Evolutionary conservation across 2,888 invertebrate genomes (phyloP).

Genomic region (Polietes domitor): DNA sequence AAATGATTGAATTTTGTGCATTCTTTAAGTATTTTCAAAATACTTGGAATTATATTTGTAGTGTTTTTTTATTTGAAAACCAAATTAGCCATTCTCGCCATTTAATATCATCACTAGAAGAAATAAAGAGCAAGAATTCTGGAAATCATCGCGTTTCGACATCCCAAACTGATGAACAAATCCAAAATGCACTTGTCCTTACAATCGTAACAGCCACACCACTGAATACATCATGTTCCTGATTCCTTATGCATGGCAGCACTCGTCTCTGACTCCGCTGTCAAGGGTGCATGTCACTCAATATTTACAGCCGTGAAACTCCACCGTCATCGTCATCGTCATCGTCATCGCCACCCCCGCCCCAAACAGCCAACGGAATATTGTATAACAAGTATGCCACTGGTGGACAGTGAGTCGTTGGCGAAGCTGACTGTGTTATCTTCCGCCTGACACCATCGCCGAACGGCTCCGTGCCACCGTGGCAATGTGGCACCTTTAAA

Average conservation of each 20-base stretch:
- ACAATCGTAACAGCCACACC: neutral
- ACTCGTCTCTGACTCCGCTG: neutral
- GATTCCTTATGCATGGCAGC: constrained; percentile 14
- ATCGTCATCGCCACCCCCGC: neutral
- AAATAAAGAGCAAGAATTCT: too few species aligned
- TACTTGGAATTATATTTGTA: too few species aligned
- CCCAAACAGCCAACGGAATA: neutral
- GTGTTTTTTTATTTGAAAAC: too few species aligned
- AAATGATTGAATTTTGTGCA: too few species aligned
- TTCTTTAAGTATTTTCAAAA: too few species aligned
- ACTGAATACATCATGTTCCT: neutral
- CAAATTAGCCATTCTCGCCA: too few species aligned
- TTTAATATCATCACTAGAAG: too few species aligned
- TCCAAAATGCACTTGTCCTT: too few species aligned
- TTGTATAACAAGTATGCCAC: neutral
- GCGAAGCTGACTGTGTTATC: constrained; percentile 12
- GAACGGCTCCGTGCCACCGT: neutral
- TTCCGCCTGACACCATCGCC: neutral
- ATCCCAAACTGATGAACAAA: too few species aligned
- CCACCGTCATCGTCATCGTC: neutral
- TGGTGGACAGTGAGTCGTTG: constrained; percentile 22
- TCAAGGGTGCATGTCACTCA: constrained; percentile 12
- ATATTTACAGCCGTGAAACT: neutral
- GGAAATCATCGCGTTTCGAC: too few species aligned
- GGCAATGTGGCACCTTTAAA: constrained; percentile 29